Conservation (phyloP, 2,797 vertebrate genomes). For the Sebastes nivosus region DNA sequence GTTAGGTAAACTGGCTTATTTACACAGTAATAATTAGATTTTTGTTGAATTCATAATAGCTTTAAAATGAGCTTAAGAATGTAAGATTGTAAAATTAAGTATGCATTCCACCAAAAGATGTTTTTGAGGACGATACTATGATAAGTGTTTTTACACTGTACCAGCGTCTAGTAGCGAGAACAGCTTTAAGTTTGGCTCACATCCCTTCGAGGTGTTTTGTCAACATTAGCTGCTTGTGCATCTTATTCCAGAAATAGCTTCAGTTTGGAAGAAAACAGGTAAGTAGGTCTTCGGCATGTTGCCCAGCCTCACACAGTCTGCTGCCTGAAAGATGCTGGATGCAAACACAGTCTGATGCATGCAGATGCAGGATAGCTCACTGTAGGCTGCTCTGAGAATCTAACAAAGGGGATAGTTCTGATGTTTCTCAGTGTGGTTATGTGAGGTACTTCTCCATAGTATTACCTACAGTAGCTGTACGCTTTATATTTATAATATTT, state of each 20-base stretch:
- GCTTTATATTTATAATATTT: too few species aligned
- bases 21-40: too few species aligned
- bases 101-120: neutral
- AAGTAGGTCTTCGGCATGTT: conserved; percentile 74
- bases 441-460: too few species aligned
- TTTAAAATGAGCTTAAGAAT: neutral
- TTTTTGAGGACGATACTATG: neutral
- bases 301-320: conserved; percentile 12
- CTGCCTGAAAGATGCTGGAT: conserved; percentile 43
- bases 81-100: neutral
- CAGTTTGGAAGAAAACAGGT: conserved; percentile 92
- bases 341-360: neutral
- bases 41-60: too few species aligned
- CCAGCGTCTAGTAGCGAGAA: too few species aligned
- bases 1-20: neutral
- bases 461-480: too few species aligned
- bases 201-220: neutral
- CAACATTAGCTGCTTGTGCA: conserved; percentile 50
- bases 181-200: neutral
- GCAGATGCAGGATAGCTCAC: neutral
- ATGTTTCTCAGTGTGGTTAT: too few species aligned
- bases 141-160: too few species aligned
- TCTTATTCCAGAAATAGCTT: conserved; percentile 93
- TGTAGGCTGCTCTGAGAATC: neutral
- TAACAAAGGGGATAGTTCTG: neutral